Evolutionary conservation across 2,113 vertebrate species (phyloP).

Genomic region (Bubalus kerabau): DNA sequence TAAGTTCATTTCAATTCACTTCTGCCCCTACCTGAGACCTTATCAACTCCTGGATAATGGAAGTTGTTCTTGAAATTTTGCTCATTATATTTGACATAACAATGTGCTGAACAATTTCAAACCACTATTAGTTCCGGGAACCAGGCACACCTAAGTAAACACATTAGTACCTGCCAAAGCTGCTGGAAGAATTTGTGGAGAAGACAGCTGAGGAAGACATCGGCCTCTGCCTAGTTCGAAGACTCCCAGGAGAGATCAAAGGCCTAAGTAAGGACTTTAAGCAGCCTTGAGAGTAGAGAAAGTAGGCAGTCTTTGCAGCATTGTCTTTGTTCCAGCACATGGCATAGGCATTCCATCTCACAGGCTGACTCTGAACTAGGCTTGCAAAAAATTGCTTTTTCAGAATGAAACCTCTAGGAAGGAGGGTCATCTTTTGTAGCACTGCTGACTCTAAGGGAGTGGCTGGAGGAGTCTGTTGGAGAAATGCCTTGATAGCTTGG

Average conservation of each 20-base stretch:
- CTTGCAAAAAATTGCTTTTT: not conserved
- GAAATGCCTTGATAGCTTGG: not conserved
- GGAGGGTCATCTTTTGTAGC: not conserved
- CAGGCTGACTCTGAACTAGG: conserved; percentile 10
- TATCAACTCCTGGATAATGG: not conserved
- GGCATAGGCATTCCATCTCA: conserved; percentile 54
- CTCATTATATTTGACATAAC: not conserved
- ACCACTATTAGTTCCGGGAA: conserved; percentile 81
- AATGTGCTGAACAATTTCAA: conserved; percentile 87
- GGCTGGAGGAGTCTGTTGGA: not conserved
- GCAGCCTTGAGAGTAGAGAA: conserved; percentile 82
- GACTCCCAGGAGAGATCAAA: conserved; percentile 90
- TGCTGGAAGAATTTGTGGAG: conserved; percentile 77
- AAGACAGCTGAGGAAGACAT: conserved; percentile 97
- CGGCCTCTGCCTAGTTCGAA: conserved; percentile 78
- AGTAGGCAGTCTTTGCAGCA: conserved; percentile 73
- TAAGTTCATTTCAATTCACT: not conserved
- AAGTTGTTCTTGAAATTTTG: not conserved
- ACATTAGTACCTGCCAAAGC: conserved; percentile 84
- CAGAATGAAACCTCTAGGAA: not conserved
- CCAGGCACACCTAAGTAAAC: conserved; percentile 93
- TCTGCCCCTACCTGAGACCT: not conserved
- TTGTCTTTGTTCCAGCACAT: conserved; percentile 79
- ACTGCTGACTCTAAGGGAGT: not conserved
- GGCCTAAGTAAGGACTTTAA: conserved; percentile 71